Evolutionary conservation across 1,140 invertebrate genomes (phyloP).

Genomic region (Anastrepha ludens): DNA sequence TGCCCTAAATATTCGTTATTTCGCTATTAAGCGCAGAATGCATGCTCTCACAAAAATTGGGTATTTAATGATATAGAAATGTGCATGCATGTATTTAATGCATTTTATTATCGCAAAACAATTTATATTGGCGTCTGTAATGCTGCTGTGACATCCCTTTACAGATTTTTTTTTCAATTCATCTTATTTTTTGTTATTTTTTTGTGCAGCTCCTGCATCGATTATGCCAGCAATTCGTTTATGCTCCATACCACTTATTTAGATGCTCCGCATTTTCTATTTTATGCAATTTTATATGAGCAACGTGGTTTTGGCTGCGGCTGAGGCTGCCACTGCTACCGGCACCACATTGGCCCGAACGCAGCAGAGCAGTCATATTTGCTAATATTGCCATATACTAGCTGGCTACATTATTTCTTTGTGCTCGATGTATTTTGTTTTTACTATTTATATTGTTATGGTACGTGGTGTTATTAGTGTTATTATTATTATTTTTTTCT

Average conservation of each 20-base stretch:
- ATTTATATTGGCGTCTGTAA: conserved; percentile 22
- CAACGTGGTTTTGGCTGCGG: conserved; percentile 27
- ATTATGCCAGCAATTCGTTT: not conserved
- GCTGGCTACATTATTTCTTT: not conserved
- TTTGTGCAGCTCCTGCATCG: not conserved
- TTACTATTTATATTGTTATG: not conserved
- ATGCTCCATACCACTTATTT: not conserved
- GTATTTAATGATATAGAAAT: not conserved
- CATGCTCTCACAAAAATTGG: not conserved
- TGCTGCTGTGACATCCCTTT: not conserved
- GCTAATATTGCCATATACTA: not conserved
- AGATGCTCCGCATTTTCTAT: not conserved
- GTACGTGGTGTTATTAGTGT: conserved; percentile 45
- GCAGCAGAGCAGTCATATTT: not conserved
- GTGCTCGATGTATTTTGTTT: not conserved
- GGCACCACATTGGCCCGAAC: not conserved
- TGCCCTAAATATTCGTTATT: too few relatives aligned
- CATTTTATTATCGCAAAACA: not conserved
- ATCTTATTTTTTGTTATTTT: not conserved
- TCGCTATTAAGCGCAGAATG: too few relatives aligned
- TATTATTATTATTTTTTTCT: not conserved
- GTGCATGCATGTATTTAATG: not conserved
- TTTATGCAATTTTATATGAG: conserved; percentile 35
- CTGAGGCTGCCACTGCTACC: not conserved
- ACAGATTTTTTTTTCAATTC: not conserved